phyloP scores from a whole-genome alignment of 2,888 invertebrate genomes.

The Callyntrura sp. region DNA sequence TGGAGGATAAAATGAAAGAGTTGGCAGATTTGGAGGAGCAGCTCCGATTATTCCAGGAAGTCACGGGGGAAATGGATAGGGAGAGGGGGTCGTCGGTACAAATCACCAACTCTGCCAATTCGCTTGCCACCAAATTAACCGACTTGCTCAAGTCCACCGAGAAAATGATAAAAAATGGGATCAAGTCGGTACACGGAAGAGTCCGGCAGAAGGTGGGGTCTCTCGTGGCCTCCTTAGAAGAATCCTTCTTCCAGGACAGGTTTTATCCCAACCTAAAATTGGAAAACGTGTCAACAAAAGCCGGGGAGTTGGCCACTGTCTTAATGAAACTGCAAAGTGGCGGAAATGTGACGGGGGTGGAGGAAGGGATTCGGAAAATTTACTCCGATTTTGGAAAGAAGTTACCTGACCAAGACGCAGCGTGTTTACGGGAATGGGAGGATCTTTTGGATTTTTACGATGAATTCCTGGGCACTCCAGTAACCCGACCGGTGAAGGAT shows the following conservation, averaged over 20 bases:
- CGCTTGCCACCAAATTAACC: neutral
- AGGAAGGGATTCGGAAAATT: neutral
- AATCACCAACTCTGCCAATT: neutral
- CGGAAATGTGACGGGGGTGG: neutral
- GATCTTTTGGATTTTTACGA: conserved; percentile 1
- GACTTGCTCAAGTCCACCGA: neutral
- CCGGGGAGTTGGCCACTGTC: neutral
- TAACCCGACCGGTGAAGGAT: neutral
- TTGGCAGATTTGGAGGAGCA: neutral
- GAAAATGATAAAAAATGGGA: neutral
- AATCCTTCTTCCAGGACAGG: neutral
- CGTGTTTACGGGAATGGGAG: neutral
- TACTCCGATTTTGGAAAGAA: too few relatives aligned
- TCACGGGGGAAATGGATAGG: neutral
- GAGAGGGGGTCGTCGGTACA: neutral
- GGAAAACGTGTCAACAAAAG: neutral
- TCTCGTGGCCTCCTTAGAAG: neutral
- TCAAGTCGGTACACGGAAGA: neutral
- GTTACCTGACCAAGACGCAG: neutral
- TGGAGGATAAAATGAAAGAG: neutral
- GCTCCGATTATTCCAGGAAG: neutral
- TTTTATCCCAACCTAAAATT: neutral
- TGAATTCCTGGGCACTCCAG: neutral
- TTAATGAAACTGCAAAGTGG: neutral
- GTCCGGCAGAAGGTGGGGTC: neutral